Base-by-base conservation (phyloP, 2,113 vertebrate genomes). In the Macquaria ambigua region DNA sequence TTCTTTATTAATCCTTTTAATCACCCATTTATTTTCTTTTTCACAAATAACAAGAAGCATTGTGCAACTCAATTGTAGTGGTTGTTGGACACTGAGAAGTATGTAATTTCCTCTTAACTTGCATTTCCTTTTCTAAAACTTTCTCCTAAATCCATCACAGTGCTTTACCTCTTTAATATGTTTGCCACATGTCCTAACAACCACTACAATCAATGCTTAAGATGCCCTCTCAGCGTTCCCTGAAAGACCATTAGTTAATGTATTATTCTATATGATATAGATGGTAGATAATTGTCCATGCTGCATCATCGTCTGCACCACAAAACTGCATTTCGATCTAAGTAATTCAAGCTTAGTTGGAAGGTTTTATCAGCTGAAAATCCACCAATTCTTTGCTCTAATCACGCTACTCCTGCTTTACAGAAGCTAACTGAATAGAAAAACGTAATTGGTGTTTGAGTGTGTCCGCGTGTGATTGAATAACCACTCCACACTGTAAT, bases 401-500 rank as follows among this genome's bases (percentile, higher is more conserved):
- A 79, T 25, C 43, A 5, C 3, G 16, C 56, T 16, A 25, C 59
- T 74, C 4, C 16, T 66, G 6, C 8, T 81, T 82, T 28, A 9
- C 21, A 56, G 43, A 21, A n/a, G 34, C 74, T 79, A 84, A 90
- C 80, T 73, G 23, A 84, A 39, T 63, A 39, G 66, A 75, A 48
- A 50, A 52, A 52, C 3, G 34, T 34, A 34, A 34, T 34, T 9
- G 8, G 50, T 50, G 15, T 62, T 69, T 69, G 25, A 56, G 46
- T 74, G 75, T 59, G 61, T 80, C 34, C n/a, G 31, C 55, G 14
- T 74, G 63, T 84, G 76, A 77, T 74, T 72, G 43, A 72, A 70
- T 71, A 50, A 37, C 28, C 37, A 50, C 63, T 43, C 31, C 46
- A 48, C 48, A 23, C 77, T 78, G 25, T 95, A 94, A 94, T 91